Percentiles rank a stretch among this genome's conserved stretches.
These are phyloP conservation scores for Chrysina gloriosa DNA, from an alignment of 2,888 invertebrate genomes.

Conservation along the genomic window DNA sequence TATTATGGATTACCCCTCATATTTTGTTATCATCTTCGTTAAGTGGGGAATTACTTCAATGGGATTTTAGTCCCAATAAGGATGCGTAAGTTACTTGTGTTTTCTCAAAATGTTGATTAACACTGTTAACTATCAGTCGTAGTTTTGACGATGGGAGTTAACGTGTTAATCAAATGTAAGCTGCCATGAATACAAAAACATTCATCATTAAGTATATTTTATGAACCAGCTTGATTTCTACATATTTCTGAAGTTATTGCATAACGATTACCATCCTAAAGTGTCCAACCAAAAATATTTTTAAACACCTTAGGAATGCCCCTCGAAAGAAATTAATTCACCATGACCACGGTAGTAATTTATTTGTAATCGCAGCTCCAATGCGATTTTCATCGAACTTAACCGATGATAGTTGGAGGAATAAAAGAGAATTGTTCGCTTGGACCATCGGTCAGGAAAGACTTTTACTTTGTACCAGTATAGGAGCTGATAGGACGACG, in stretches of 20 bases:
- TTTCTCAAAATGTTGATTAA: neutral
- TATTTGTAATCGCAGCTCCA: slow-evolving; percentile 72
- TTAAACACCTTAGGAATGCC: slow-evolving; percentile 1
- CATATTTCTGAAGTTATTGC: too few species aligned
- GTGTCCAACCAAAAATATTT: too few species aligned
- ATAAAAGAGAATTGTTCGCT: slow-evolving; percentile 62
- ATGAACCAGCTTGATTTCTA: too few species aligned
- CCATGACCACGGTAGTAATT: slow-evolving; percentile 68
- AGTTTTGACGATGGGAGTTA: too few species aligned
- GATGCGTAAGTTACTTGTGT: slow-evolving; percentile 49
- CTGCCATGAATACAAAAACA: too few species aligned
- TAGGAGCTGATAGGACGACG: slow-evolving; percentile 60
- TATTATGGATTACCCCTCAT: slow-evolving; percentile 73
- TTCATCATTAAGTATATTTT: neutral
- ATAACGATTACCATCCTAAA: too few species aligned
- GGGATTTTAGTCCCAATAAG: slow-evolving; percentile 66
- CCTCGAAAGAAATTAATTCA: slow-evolving; percentile 59
- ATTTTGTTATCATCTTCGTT: slow-evolving; percentile 69
- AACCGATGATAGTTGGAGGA: slow-evolving; percentile 52
- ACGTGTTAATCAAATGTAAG: too few species aligned
- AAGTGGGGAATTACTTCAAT: slow-evolving; percentile 72
- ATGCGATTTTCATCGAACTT: slow-evolving; percentile 44
- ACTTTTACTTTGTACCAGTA: slow-evolving; percentile 67
- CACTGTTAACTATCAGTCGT: too few species aligned
- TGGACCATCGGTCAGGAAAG: slow-evolving; percentile 76